Evolutionary conservation across 2,797 vertebrate genomes (phyloP), one percentile per base, ranked within the genome.

Genomic region (Labeo calbasu): DNA sequence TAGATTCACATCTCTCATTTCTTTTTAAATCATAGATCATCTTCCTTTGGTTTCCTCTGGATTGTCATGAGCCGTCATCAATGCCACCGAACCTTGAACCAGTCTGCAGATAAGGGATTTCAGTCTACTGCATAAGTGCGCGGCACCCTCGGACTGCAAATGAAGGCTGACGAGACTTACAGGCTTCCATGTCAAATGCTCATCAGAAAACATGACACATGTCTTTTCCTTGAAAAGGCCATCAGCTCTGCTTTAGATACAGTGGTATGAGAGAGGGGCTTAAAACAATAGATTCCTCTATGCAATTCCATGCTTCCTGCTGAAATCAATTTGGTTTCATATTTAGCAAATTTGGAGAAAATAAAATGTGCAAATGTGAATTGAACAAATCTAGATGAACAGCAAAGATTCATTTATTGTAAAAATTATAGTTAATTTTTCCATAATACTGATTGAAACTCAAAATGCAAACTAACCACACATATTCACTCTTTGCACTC

Each of bases 1-100:
- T 63, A 77, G 71, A 80, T 85, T 50, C 59, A 66, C 40, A 57
- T 32, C 50, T 71, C 23, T 36, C 19, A 65, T 63, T 57, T 78
- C 25, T 32, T 86, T 76, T 73, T 68, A 79, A 91, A 87, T 91
- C 77, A 14, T 89, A 91, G 90, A 92, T 91, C 89, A 92, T 89
- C 88, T 92, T 91, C 88, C 86, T 87, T 68, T 83, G 80, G 82
- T 92, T 89, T 91, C 88, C 6, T 48, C 85, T 84, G 90, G 87
- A 91, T 90, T 93, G 92, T 94, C 94, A 92, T 95, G 93, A 93
- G 84, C 91, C 93, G 91, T 94, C 93, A 93, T 94, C 92, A 94
- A 87, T 86, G 80, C 88, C 93, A 94, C 91, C 80, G 87, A 92
- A 94, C 93, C 94, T 94, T 93, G 93, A 94, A 94, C 93, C 89